Evolutionary conservation across 2,797 vertebrate genomes (phyloP).

Genomic region (Catamblyrhynchus diadema): DNA sequence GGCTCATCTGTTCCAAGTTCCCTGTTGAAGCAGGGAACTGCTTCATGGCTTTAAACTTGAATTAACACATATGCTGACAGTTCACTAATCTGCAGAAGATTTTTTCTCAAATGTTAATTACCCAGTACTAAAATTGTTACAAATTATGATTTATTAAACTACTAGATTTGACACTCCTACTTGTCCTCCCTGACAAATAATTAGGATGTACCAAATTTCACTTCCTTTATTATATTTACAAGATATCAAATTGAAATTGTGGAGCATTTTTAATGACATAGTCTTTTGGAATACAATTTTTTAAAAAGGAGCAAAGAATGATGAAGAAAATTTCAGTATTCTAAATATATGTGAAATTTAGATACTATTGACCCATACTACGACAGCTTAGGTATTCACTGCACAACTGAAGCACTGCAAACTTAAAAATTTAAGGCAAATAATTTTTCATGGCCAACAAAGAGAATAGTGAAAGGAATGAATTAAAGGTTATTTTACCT

Average conservation of each 20-base stretch:
- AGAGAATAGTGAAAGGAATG: rapidly evolving
- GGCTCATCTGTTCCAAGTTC: not conserved
- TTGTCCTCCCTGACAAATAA: not conserved
- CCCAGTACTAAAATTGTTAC: not conserved
- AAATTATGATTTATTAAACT: not conserved
- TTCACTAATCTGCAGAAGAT: not conserved
- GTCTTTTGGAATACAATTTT: not conserved
- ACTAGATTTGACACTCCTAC: not conserved
- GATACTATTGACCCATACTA: not conserved
- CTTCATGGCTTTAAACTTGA: not conserved
- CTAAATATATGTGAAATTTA: not conserved
- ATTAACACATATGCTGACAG: not conserved
- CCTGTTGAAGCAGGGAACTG: not conserved
- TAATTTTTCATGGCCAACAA: not conserved
- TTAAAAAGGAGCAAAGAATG: not conserved
- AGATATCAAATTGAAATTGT: not conserved
- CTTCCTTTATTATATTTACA: not conserved
- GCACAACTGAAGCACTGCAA: not conserved
- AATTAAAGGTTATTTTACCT: not conserved
- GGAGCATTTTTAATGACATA: rapidly evolving
- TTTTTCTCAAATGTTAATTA: not conserved
- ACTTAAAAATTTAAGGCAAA: not conserved
- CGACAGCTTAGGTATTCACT: not conserved
- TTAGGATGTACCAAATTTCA: not conserved
- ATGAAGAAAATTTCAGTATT: not conserved